Conservation (phyloP, 2,888 invertebrate genomes). For the Morinoia aosen region DNA sequence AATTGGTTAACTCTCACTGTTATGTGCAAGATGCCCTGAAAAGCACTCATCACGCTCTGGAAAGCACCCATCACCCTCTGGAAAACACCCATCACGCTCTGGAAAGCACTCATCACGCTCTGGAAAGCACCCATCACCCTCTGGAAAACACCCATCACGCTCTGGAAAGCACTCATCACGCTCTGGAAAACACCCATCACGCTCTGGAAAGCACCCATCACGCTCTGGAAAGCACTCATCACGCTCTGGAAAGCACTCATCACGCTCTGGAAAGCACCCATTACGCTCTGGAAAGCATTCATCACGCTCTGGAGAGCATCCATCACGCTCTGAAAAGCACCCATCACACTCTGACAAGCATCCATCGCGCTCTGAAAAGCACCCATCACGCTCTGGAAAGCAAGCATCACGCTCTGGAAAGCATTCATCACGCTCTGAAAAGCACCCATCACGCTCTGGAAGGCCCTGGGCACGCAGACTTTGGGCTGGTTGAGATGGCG, state of each 20-base stretch:
- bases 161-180: not conserved
- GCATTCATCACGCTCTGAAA: not conserved
- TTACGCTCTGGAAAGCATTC: not conserved
- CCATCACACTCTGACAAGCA: no score
- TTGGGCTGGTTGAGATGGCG: not conserved
- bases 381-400: not conserved
- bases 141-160: not conserved
- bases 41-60: not conserved
- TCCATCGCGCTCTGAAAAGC: not conserved
- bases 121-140: not conserved
- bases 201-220: not conserved
- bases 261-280: not conserved
- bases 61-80: not conserved
- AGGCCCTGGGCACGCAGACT: not conserved
- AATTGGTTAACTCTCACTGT: no score
- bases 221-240: not conserved
- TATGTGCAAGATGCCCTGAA: not conserved
- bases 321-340: no score
- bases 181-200: not conserved
- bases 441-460: not conserved
- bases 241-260: not conserved
- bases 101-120: not conserved
- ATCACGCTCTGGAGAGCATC: no score
- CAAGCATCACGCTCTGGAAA: not conserved
- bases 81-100: not conserved